A percentile compares a stretch with the other conserved stretches of the same genome.
phyloP scores from a whole-genome alignment of 92 coral and sea anemone genomes.

The Palythoa caribaeorum region DNA sequence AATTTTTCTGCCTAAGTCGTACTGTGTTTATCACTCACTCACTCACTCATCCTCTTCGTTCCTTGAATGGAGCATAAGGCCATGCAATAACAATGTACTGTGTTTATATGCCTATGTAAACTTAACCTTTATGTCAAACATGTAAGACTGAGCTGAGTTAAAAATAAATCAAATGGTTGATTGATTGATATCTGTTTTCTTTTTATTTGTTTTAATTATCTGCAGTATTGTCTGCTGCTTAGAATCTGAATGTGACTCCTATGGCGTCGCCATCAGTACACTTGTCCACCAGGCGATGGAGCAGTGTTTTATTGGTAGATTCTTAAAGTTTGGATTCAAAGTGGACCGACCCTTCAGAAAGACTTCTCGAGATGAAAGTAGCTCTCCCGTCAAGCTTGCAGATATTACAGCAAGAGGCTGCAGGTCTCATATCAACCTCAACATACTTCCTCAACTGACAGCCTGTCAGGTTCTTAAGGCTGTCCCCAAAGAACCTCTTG shows the following conservation, averaged over 20 bases:
- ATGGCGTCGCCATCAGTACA: constrained; percentile 55
- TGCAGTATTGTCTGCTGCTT: constrained; percentile 61
- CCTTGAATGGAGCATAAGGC: too few relatives aligned
- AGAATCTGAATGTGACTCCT: constrained; percentile 27
- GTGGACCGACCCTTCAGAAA: constrained; percentile 44
- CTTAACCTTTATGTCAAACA: too few relatives aligned
- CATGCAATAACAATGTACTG: too few relatives aligned
- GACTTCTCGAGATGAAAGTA: constrained; percentile 46
- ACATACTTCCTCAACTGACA: constrained; percentile 58
- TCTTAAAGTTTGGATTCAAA: constrained; percentile 78
- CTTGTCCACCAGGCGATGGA: constrained; percentile 82
- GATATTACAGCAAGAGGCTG: constrained; percentile 32
- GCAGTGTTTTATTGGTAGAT: constrained; percentile 84
- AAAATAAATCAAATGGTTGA: too few relatives aligned
- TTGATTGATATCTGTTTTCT: not conserved
- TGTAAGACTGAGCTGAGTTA: too few relatives aligned
- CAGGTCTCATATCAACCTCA: not conserved
- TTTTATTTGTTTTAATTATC: not conserved
- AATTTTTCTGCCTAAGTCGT: too few relatives aligned
- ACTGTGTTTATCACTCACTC: too few relatives aligned
- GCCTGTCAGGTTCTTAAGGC: constrained; percentile 72
- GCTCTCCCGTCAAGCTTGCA: constrained; percentile 71
- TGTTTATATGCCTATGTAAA: too few relatives aligned
- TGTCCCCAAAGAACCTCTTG: constrained; percentile 21
- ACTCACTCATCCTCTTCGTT: too few relatives aligned